Evolutionary conservation across 2,113 vertebrate genomes (phyloP).

Genomic region (Sinocyclocheilus grahami): DNA sequence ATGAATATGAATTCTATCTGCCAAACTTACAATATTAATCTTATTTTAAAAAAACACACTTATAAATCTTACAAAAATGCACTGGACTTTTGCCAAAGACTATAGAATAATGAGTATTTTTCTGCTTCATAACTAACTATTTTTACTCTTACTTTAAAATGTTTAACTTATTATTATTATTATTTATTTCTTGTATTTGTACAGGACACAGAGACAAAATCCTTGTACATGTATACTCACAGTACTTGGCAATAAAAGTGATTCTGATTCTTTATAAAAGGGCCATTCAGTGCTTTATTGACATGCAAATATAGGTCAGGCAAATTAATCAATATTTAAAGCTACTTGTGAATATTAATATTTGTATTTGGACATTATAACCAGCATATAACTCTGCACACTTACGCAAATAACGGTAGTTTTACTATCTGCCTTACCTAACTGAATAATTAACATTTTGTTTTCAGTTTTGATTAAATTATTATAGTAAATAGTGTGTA

Average conservation of each 20-base stretch:
- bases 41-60: too few relatives aligned
- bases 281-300: neutral
- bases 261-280: neutral
- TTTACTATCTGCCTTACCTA: neutral
- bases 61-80: too few relatives aligned
- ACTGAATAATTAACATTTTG: neutral
- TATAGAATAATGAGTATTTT: too few relatives aligned
- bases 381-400: neutral
- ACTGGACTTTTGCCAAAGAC: too few relatives aligned
- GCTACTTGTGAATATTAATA: neutral
- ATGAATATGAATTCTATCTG: neutral
- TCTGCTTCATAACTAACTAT: too few relatives aligned
- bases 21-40: too few relatives aligned
- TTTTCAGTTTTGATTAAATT: neutral
- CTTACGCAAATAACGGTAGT: neutral
- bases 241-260: neutral
- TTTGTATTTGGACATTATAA: neutral
- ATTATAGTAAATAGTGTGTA: neutral
- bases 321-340: neutral
- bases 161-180: neutral
- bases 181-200: neutral
- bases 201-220: neutral
- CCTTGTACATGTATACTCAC: neutral
- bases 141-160: too few relatives aligned
- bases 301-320: neutral